Evolutionary conservation across 2,888 invertebrate genomes (phyloP).

Genomic region (Schrankia costaestrigalis): DNA sequence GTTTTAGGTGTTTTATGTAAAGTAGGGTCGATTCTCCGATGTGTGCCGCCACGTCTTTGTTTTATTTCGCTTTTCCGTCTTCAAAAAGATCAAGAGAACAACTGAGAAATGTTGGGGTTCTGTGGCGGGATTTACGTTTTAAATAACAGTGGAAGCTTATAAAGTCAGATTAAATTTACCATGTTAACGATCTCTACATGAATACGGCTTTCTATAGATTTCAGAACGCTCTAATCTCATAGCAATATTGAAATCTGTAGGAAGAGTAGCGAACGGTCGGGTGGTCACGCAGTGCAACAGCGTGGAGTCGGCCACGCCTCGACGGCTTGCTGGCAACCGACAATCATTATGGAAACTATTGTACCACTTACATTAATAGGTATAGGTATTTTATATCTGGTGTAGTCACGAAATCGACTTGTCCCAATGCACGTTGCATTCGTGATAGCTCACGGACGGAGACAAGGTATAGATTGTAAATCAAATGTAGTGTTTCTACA

Average conservation of each 20-base stretch:
- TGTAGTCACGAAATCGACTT: slow-evolving; percentile 39
- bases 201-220: too few species aligned
- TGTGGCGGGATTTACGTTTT: too few species aligned
- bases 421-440: slow-evolving; percentile 35
- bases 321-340: slow-evolving; percentile 40
- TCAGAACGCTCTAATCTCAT: slow-evolving; percentile 31
- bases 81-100: slow-evolving; percentile 12
- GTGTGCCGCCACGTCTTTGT: slow-evolving; percentile 16
- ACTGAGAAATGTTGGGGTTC: slow-evolving; percentile 4
- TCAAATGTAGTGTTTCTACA: slow-evolving; percentile 26
- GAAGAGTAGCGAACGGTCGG: slow-evolving; percentile 51
- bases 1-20: slow-evolving; percentile 38
- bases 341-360: slow-evolving; percentile 52
- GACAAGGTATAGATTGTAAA: slow-evolving; percentile 30
- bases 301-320: slow-evolving; percentile 51
- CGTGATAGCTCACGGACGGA: slow-evolving; percentile 20
- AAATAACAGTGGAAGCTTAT: too few species aligned
- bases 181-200: too few species aligned
- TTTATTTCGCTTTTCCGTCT: slow-evolving; percentile 26
- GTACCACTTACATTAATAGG: slow-evolving; percentile 39
- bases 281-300: slow-evolving; percentile 45
- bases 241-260: slow-evolving; percentile 42
- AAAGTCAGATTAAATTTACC: too few species aligned
- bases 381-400: slow-evolving; percentile 31
- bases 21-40: slow-evolving; percentile 28